Percentiles rank a stretch among this genome's conserved stretches.
phyloP scores from a whole-genome alignment of 2,797 vertebrate species.

The Platalea minor region DNA sequence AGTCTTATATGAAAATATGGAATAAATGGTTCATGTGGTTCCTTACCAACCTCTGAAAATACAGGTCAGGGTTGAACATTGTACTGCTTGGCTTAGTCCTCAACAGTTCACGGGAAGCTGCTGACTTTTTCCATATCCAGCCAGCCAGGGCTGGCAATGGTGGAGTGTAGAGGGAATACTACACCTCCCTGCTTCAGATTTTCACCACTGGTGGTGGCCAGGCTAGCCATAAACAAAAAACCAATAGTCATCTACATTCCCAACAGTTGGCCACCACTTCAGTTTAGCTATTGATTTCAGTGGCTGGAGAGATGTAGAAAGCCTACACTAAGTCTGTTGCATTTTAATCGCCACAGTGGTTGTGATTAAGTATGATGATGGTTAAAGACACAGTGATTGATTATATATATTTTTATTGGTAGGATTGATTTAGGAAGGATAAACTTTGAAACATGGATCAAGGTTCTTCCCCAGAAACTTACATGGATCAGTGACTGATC shows the following conservation, averaged over 20 bases:
- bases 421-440: not conserved
- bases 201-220: not conserved
- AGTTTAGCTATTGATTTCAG: not conserved
- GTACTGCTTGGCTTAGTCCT: not conserved
- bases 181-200: not conserved
- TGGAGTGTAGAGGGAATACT: not conserved
- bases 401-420: not conserved
- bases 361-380: not conserved
- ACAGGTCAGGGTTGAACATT: not conserved
- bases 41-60: not conserved
- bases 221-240: not conserved
- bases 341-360: not conserved
- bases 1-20: not conserved
- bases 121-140: not conserved
- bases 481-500: not conserved
- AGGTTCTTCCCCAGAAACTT: not conserved
- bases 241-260: not conserved
- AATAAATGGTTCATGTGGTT: not conserved
- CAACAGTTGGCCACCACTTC: not conserved
- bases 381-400: not conserved
- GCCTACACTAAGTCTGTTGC: fast-evolving
- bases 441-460: not conserved
- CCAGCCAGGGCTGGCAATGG: not conserved
- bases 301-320: not conserved
- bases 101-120: not conserved